These are phyloP conservation scores for Coregonus clupeaformis DNA, from an alignment of 2,113 vertebrate genomes.

Conservation along the genomic window DNA sequence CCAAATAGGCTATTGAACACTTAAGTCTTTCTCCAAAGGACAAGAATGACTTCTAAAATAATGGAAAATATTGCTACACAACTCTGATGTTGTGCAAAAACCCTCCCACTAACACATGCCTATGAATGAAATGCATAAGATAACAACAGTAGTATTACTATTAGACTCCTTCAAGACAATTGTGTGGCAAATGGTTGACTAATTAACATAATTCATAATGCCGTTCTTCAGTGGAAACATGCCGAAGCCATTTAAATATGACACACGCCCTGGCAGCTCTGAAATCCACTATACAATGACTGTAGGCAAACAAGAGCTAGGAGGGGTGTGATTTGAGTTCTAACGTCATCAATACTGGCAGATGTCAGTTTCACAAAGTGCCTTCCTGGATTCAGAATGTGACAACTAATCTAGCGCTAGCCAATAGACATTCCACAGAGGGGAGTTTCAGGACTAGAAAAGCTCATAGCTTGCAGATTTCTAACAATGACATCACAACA, in stretches of 20 bases:
- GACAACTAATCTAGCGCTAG: no score
- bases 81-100: background rate
- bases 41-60: background rate
- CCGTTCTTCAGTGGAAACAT: no score
- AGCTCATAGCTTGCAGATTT: background rate
- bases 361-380: background rate
- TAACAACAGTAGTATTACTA: background rate
- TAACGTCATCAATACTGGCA: background rate
- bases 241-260: background rate
- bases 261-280: background rate
- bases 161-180: background rate
- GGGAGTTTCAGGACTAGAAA: background rate
- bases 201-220: background rate
- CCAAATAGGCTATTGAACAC: background rate
- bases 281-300: background rate
- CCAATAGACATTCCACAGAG: no score
- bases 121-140: background rate
- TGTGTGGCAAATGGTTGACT: background rate
- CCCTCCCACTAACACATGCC: background rate
- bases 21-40: background rate
- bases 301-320: constrained; percentile 4
- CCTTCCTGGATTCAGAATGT: background rate
- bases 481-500: background rate
- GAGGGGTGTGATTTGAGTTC: background rate
- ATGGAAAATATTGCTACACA: background rate